A percentile compares a stretch with the other conserved stretches of the same genome.
These are phyloP conservation scores for Pteromalus puparum DNA, from an alignment of 1,140 invertebrate species.

Conservation along the genomic window DNA sequence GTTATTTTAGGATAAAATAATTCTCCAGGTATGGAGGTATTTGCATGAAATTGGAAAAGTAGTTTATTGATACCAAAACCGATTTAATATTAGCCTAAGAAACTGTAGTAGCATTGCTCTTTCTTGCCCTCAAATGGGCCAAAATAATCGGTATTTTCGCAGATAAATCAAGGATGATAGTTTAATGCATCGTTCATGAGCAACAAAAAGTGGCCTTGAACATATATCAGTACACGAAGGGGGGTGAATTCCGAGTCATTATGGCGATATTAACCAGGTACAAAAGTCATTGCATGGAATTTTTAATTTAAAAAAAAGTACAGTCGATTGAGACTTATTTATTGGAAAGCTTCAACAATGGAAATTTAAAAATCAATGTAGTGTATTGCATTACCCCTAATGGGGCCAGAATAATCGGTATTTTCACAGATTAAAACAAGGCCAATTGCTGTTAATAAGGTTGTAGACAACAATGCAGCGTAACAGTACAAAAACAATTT, in stretches of 20 bases:
- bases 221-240: not conserved
- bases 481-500: not conserved
- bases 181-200: not conserved
- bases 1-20: not conserved
- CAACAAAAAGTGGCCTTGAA: not conserved
- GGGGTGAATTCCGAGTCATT: not conserved
- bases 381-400: not conserved
- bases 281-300: not conserved
- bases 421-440: conserved; percentile 30
- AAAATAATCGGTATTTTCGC: conserved; percentile 32
- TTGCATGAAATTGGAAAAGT: conserved; percentile 37
- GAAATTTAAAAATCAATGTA: not conserved
- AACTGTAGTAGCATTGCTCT: not conserved
- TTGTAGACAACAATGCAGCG: not conserved
- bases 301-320: not conserved
- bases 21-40: conserved; percentile 31
- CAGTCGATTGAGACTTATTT: not conserved
- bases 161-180: conserved; percentile 10
- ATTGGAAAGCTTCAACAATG: not conserved
- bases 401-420: not conserved
- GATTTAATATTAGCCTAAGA: not conserved
- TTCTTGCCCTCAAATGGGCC: not conserved
- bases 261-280: not conserved
- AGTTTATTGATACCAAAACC: not conserved
- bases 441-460: not conserved